phyloP scores from a whole-genome alignment of 2,797 vertebrate genomes.

The Cheracebus regulus region DNA sequence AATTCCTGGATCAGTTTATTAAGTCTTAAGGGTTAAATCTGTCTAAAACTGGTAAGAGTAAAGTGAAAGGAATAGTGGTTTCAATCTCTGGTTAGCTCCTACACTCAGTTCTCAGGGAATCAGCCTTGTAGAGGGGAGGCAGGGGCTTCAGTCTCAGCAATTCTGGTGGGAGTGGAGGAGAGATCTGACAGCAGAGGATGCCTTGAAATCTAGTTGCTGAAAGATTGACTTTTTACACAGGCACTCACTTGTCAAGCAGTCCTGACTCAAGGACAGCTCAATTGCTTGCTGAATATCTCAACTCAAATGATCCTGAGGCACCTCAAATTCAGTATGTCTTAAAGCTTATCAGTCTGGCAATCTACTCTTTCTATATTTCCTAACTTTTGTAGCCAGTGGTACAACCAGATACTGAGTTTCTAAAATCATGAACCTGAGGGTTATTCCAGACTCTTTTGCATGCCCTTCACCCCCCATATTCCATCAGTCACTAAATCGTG shows the following conservation, averaged over 20 bases:
- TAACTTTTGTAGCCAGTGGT: neutral
- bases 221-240: neutral
- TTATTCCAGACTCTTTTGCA: neutral
- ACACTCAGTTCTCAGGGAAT: neutral
- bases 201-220: neutral
- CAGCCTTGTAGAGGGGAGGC: neutral
- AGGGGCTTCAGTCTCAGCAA: constrained; percentile 1
- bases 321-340: constrained; percentile 24
- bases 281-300: neutral
- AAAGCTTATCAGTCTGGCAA: neutral
- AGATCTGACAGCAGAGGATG: neutral
- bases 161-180: neutral
- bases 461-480: neutral
- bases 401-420: neutral
- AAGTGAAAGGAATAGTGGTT: neutral
- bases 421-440: constrained; percentile 19
- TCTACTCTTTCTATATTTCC: constrained; percentile 26
- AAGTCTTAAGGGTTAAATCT: neutral
- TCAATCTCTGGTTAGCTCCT: neutral
- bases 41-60: neutral
- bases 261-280: neutral
- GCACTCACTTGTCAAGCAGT: constrained; percentile 29
- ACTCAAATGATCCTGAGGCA: neutral
- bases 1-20: constrained; percentile 14
- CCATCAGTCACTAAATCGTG: neutral